A percentile compares a stretch with the other conserved stretches of the same genome.
These are phyloP conservation scores for Apus apus DNA, from an alignment of 2,113 vertebrate genomes.

Conservation along the genomic window DNA sequence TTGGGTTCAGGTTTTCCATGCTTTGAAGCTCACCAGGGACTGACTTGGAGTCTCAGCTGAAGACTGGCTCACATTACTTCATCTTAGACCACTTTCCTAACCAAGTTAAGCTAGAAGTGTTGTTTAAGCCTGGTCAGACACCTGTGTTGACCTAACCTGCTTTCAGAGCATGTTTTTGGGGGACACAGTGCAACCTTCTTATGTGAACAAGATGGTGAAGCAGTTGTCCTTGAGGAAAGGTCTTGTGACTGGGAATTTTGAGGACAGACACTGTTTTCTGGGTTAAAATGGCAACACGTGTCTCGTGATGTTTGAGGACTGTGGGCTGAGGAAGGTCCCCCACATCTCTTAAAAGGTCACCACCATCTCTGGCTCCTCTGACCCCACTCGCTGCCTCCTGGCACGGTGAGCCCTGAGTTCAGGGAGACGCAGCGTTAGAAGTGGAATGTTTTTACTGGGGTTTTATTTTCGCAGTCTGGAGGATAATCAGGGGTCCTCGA, in stretches of 20 bases:
- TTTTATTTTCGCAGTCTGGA: constrained; percentile 26
- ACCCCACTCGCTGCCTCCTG: accelerated
- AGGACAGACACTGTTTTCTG: neutral
- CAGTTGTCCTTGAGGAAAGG: neutral
- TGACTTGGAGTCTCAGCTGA: neutral
- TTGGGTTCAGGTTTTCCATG: neutral
- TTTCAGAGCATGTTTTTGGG: neutral
- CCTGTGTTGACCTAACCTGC: neutral
- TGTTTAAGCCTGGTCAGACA: neutral
- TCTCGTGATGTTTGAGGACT: neutral
- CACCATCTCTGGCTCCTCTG: neutral
- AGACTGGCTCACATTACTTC: neutral
- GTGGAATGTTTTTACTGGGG: neutral
- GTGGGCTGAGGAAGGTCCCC: neutral
- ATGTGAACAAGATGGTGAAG: neutral
- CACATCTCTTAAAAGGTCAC: neutral
- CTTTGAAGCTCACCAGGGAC: neutral
- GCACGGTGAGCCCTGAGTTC: neutral
- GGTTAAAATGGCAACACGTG: neutral
- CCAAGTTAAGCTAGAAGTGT: neutral
- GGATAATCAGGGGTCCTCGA: constrained; percentile 34
- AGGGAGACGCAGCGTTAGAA: neutral
- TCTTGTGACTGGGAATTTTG: neutral
- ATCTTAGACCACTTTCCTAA: neutral
- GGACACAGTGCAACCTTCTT: neutral